Conservation (phyloP, 2,888 invertebrate genomes). For the Oligia strigilis region DNA sequence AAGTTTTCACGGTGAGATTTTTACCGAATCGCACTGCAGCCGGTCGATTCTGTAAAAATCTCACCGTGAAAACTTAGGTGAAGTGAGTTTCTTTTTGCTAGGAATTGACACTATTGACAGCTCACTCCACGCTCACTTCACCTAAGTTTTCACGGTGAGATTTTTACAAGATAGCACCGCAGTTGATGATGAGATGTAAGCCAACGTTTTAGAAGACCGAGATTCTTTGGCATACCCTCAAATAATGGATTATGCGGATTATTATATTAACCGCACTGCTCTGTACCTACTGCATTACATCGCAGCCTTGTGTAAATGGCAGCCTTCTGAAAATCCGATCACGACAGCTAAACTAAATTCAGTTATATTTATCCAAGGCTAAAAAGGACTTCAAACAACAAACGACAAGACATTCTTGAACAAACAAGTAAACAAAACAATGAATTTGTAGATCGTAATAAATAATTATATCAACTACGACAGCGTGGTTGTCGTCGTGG, state of each 20-base stretch:
- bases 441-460: constrained; percentile 34
- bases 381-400: background rate
- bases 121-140: no score
- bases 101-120: no score
- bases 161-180: no score
- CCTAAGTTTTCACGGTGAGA: no score
- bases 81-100: no score
- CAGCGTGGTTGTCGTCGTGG: constrained; percentile 7
- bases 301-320: no score
- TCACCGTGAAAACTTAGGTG: no score
- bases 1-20: no score
- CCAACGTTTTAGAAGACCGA: background rate
- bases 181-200: no score
- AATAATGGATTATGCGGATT: background rate
- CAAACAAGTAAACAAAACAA: constrained; percentile 29
- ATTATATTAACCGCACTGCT: background rate
- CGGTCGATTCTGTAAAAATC: no score
- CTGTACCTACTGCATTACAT: no score
- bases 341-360: background rate
- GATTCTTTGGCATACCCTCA: background rate
- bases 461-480: constrained; percentile 19
- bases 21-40: no score
- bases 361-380: background rate
- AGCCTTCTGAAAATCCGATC: background rate
- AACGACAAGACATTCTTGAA: background rate